Percentiles rank a stretch among this genome's conserved stretches.
Conservation (phyloP, 1,140 invertebrate species). For the Pteromalus puparum region DNA sequence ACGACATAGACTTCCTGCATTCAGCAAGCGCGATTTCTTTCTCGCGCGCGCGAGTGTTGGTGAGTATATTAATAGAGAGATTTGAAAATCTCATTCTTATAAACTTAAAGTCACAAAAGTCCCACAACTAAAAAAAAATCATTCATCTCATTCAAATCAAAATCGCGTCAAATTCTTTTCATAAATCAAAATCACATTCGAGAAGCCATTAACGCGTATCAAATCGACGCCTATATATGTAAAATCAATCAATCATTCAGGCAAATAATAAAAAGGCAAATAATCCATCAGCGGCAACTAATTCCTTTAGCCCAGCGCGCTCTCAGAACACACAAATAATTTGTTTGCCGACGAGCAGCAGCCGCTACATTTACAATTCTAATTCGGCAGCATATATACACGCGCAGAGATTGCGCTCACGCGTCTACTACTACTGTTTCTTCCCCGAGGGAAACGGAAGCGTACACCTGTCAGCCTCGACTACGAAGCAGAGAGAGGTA, state of each 20-base stretch:
- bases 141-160: too few species aligned
- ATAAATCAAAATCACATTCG: not conserved
- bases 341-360: not conserved
- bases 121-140: too few species aligned
- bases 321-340: not conserved
- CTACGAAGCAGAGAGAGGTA: not conserved
- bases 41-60: not conserved
- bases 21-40: not conserved
- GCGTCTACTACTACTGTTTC: conserved; percentile 15
- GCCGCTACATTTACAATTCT: conserved; percentile 10
- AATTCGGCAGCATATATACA: not conserved
- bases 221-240: not conserved
- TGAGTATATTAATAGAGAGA: too few species aligned
- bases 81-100: too few species aligned
- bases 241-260: not conserved
- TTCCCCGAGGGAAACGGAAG: conserved; percentile 28
- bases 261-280: not conserved
- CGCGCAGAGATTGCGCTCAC: not conserved
- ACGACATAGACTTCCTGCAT: not conserved
- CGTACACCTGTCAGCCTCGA: conserved; percentile 28
- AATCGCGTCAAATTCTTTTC: too few species aligned
- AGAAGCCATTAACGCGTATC: not conserved
- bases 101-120: too few species aligned
- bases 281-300: not conserved
- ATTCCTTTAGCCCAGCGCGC: not conserved